These are phyloP conservation scores for Ferrisia virgata DNA, from an alignment of 2,888 invertebrate species.

Conservation along the genomic window DNA sequence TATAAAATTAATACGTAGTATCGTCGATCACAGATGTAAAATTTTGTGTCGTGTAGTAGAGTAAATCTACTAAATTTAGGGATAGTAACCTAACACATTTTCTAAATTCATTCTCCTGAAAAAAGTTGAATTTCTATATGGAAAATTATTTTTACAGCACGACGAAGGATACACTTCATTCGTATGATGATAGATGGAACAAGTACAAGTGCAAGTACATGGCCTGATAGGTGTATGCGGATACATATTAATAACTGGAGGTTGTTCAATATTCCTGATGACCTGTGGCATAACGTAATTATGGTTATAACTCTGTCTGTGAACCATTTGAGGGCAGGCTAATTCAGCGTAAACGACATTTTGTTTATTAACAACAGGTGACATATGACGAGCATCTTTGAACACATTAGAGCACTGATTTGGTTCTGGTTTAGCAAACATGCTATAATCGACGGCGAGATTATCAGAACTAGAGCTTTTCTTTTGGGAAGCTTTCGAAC, in stretches of 20 bases:
- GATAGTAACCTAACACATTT: conserved; percentile 47
- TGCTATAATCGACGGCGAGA: conserved; percentile 58
- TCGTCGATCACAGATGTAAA: not conserved
- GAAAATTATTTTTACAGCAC: not conserved
- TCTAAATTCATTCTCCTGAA: conserved; percentile 45
- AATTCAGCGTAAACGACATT: conserved; percentile 39
- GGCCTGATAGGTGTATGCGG: conserved; percentile 13
- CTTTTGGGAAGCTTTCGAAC: conserved; percentile 42
- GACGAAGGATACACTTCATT: not conserved
- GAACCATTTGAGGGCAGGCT: conserved; percentile 2
- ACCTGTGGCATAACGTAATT: not conserved
- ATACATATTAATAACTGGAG: not conserved
- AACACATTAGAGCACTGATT: not conserved
- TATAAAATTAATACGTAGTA: no score
- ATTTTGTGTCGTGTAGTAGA: not conserved
- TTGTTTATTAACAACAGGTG: not conserved
- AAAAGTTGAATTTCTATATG: conserved; percentile 32
- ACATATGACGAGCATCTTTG: not conserved
- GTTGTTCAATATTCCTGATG: not conserved
- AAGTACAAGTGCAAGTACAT: conserved; percentile 3
- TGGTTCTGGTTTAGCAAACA: conserved; percentile 39
- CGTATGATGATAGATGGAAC: conserved; percentile 7
- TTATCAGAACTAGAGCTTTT: conserved; percentile 59
- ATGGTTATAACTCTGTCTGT: not conserved
- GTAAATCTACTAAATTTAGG: conserved; percentile 18